Base-by-base conservation (phyloP, 2,797 vertebrate species). In the Strix occidentalis region DNA sequence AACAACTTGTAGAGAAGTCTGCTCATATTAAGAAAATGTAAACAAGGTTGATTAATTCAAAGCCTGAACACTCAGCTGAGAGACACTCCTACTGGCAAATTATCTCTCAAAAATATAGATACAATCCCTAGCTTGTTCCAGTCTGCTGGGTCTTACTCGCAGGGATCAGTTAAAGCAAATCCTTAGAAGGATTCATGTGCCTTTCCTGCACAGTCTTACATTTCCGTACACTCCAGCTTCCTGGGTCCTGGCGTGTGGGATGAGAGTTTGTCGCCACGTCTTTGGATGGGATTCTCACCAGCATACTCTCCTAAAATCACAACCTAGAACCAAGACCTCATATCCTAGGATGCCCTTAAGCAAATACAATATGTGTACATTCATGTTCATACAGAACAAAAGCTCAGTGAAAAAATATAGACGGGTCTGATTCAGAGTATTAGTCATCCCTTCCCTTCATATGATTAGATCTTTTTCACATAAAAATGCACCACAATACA, bases 21-120 rank as follows among this genome's bases (percentile, higher is more conserved):
- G 37, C 14, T 72, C 9, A 31, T 66, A 35, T 85, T 63, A 85
- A 84, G 66, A 63, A 66, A 94, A 82, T 16, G 9, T 84, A 82
- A 90, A 90, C 31, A 82, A 79, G 72, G 4, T n/a, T 76, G 50
- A 78, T 91, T 61, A 69, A 76, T 88, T 94, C 71, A 77, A 57
- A 95, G 21, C 33, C 66, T 2, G 0, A 69, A 51, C 65, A 29
- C 54, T 82, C 51, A 90, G 46, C 60, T 77, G 53, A 56, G 29
- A 92, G 57, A 74, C 31, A 54, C 21, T 80, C 37, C 7, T 48
- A 79, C 63, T 7, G 31, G 46, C 48, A 91, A 92, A 82, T 83
- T 68, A n/a, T 72, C 69, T 78, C 60, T 61, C 54, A 23, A 79
- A 50, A 92, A 78, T 69, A 53, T 0, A 80, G 56, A 69, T 53